Evolutionary conservation across 2,113 vertebrate species (phyloP).

Genomic region (Gavia stellata): DNA sequence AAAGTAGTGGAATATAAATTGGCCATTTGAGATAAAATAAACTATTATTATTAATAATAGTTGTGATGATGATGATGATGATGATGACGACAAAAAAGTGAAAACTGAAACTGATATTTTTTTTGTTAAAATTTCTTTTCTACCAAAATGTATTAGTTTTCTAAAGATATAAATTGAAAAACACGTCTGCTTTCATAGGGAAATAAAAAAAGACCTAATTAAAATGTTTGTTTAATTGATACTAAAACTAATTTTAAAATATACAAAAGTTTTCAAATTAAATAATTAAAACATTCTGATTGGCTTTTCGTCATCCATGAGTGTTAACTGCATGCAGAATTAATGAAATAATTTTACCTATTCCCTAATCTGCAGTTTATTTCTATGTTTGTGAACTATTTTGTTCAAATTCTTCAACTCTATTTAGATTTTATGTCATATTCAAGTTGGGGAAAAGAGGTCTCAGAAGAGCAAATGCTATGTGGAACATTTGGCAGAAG

Average conservation of each 20-base stretch:
- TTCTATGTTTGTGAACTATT: not conserved
- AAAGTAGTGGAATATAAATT: not conserved
- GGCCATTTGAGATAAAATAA: not conserved
- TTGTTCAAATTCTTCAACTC: not conserved
- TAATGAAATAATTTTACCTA: not conserved
- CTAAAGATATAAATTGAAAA: not conserved
- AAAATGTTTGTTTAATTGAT: not conserved
- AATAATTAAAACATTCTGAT: not conserved
- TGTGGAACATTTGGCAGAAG: conserved; percentile 3
- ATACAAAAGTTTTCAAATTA: not conserved
- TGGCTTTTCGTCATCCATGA: not conserved
- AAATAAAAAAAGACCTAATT: not conserved
- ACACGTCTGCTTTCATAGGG: not conserved
- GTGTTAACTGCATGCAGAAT: not conserved
- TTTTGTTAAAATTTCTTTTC: not conserved
- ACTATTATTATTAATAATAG: not conserved
- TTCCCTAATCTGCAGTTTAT: not conserved
- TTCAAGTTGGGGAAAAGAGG: not conserved
- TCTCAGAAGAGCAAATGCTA: not conserved
- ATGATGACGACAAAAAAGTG: not conserved
- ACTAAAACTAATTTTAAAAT: not conserved
- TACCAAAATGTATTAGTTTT: not conserved
- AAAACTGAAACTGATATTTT: not conserved
- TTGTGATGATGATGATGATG: not conserved
- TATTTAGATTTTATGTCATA: not conserved